phyloP scores from a whole-genome alignment of 2,888 invertebrate species.

The Drosophila ustulata region DNA sequence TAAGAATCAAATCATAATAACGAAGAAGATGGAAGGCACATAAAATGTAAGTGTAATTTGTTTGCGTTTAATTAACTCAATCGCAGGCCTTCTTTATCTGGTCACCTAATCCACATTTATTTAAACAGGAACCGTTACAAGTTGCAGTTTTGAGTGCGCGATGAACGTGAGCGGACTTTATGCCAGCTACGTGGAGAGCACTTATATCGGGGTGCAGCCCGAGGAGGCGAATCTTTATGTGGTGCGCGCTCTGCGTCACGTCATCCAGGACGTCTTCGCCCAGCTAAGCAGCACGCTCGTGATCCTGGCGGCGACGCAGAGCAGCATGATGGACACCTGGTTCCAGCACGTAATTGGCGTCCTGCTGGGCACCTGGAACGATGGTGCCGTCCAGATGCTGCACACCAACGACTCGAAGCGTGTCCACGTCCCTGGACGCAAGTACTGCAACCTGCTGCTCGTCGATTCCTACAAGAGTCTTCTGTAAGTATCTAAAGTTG shows the following conservation, averaged over 20 bases:
- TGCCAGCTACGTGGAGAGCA: slow-evolving; percentile 44
- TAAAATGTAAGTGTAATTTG: not conserved
- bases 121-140: not conserved
- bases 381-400: slow-evolving; percentile 55
- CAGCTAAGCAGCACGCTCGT: slow-evolving; percentile 57
- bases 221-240: slow-evolving; percentile 55
- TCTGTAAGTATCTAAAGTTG: slow-evolving; percentile 31
- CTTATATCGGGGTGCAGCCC: slow-evolving; percentile 51
- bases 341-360: slow-evolving; percentile 49
- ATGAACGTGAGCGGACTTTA: slow-evolving; percentile 48
- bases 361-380: slow-evolving; percentile 47
- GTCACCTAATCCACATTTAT: not conserved
- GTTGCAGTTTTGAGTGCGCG: not conserved
- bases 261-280: slow-evolving; percentile 58
- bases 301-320: slow-evolving; percentile 39
- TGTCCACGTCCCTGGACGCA: slow-evolving; percentile 58
- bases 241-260: slow-evolving; percentile 45
- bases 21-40: not conserved
- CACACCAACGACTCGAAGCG: slow-evolving; percentile 11
- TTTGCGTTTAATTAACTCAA: slow-evolving; percentile 31
- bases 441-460: slow-evolving; percentile 57
- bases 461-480: slow-evolving; percentile 73
- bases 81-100: not conserved
- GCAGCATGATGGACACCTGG: slow-evolving; percentile 35
- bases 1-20: not conserved